A percentile compares a stretch with the other conserved stretches of the same genome.
Evolutionary conservation across 2,797 vertebrate species (phyloP).

Genomic region (Myotis pilosus): DNA sequence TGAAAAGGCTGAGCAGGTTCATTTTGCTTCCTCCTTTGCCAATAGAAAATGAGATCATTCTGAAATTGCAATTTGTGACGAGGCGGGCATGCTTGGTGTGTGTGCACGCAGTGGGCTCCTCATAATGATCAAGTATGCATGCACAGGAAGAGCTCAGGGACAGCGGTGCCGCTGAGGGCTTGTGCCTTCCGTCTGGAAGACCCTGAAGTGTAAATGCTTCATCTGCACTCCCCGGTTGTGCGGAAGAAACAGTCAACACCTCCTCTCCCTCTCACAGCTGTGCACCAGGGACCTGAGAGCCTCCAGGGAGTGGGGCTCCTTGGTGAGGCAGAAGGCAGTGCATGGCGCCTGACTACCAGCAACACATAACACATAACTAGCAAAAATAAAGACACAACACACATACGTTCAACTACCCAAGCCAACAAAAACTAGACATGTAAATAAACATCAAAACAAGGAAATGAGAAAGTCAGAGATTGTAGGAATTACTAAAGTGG

Average conservation of each 20-base stretch:
- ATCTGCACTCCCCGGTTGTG: neutral
- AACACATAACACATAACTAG: neutral
- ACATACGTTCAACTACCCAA: neutral
- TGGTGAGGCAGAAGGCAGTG: neutral
- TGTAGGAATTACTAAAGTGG: neutral
- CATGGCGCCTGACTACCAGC: neutral
- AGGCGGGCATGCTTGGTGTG: neutral
- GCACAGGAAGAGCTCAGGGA: neutral
- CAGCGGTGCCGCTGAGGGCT: neutral
- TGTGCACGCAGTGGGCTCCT: neutral
- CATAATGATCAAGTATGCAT: neutral
- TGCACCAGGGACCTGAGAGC: neutral
- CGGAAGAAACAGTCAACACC: neutral
- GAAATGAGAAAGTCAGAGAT: neutral
- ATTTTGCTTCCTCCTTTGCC: neutral
- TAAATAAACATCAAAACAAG: slow-evolving; percentile 28
- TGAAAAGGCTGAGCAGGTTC: neutral
- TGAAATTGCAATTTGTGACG: neutral
- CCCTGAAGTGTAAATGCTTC: slow-evolving; percentile 14
- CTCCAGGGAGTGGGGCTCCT: neutral
- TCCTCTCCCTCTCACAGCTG: neutral
- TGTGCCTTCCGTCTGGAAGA: slow-evolving; percentile 41
- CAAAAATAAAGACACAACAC: neutral
- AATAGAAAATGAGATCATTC: neutral
- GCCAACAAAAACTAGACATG: neutral